Base-by-base conservation (phyloP, 1,140 invertebrate species). In the Prorops nasuta region DNA sequence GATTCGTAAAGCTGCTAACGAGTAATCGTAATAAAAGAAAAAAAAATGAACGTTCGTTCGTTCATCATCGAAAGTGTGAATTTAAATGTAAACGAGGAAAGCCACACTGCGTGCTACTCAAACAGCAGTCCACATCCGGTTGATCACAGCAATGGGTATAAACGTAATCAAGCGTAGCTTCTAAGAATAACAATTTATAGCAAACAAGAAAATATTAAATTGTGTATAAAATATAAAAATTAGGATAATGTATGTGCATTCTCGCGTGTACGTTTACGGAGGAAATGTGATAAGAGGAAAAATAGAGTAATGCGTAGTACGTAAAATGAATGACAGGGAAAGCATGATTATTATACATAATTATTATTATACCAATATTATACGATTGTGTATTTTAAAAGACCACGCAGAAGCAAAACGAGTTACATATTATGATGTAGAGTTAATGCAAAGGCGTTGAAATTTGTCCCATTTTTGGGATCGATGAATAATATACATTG, bases 391-490 rank as follows among this genome's bases (percentile, higher is more conserved):
- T 40, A 43, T 48, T 19, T 50, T 48, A 60, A 44, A 32, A 35
- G 40, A 50, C 17, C 44, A 40, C 39, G 42, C 46, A 31, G 41
- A 49, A 35, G 40, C 28, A 47, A 54, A 47, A 46, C 39, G 40
- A 60, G 51, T 58, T 58, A 44, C 49, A 42, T 46, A 48, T 59
- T n/a, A n/a, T n/a, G n/a, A n/a, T n/a, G n/a, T n/a, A n/a, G n/a
- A n/a, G 24, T 28, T 28, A 28, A 28, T 6, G 10, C 4, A 28
- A 28, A 6, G 24, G 10, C 24, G 24, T 28, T 28, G n/a, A n/a
- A n/a, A n/a, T n/a, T n/a, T n/a, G n/a, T n/a, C n/a, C n/a, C n/a
- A n/a, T n/a, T n/a, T n/a, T n/a, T n/a, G n/a, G n/a, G n/a, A n/a
- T n/a, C n/a, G n/a, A n/a, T n/a, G n/a, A n/a, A n/a, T n/a, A n/a